phyloP scores from a whole-genome alignment of 1,140 invertebrate genomes.

The Anthonomus grandis region DNA sequence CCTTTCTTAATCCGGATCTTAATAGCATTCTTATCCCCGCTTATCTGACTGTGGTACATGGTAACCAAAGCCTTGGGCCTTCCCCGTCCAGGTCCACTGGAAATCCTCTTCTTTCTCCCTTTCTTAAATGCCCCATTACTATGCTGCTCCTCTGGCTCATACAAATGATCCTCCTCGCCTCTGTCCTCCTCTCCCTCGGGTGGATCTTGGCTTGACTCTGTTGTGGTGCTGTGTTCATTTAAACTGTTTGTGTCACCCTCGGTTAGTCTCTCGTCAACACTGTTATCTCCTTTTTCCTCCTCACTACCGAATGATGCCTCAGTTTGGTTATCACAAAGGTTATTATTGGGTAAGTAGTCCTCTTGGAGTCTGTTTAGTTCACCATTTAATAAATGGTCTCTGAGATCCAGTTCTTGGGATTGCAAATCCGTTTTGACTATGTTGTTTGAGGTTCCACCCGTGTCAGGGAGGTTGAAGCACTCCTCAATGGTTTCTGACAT shows the following conservation, averaged over 20 bases:
- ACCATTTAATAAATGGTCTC: constrained; percentile 29
- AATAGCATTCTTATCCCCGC: constrained; percentile 60
- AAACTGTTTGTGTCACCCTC: constrained; percentile 24
- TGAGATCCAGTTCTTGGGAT: constrained; percentile 22
- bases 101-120: constrained; percentile 28
- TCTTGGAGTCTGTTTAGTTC: constrained; percentile 10
- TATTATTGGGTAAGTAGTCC: constrained; percentile 34
- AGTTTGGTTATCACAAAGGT: constrained; percentile 28
- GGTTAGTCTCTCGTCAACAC: too few species aligned
- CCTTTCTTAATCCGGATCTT: constrained; percentile 64
- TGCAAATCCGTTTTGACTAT: constrained; percentile 22
- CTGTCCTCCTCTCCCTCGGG: constrained; percentile 18
- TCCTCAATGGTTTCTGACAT: constrained; percentile 24
- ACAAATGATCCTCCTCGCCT: constrained; percentile 14
- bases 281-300: constrained; percentile 13
- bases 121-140: constrained; percentile 29
- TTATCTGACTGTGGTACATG: constrained; percentile 57
- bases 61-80: constrained; percentile 43
- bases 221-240: constrained; percentile 25
- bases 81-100: constrained; percentile 37
- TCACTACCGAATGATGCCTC: constrained; percentile 22
- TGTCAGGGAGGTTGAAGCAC: constrained; percentile 19
- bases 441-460: constrained; percentile 22
- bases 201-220: constrained; percentile 25
- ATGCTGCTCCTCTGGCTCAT: constrained; percentile 23